A percentile compares a stretch with the other conserved stretches of the same genome.
phyloP scores from a whole-genome alignment of 2,113 vertebrate genomes.

The Buteo buteo region DNA sequence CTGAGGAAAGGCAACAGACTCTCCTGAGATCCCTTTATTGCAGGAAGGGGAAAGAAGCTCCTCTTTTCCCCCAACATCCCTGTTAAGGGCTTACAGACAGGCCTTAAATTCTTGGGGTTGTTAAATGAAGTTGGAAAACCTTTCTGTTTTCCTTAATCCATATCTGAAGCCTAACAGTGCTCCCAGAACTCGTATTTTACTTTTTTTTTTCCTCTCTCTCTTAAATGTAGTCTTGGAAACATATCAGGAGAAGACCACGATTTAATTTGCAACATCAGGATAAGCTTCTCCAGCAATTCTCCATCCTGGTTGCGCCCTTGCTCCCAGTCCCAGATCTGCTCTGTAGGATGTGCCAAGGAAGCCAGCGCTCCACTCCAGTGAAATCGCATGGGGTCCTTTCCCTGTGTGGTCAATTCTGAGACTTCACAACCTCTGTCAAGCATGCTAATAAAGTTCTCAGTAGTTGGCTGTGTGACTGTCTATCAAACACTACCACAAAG shows the following conservation, averaged over 20 bases:
- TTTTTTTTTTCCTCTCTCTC: neutral
- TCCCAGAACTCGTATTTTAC: neutral
- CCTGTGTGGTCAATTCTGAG: neutral
- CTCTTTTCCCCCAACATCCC: neutral
- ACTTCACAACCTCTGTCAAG: neutral
- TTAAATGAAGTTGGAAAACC: neutral
- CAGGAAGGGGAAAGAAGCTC: neutral
- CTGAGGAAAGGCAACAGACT: neutral
- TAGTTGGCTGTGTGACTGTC: neutral
- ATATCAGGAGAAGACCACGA: neutral
- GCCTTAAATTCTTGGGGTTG: neutral
- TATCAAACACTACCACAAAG: neutral
- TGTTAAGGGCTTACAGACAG: neutral
- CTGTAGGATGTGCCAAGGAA: neutral
- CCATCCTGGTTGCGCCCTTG: neutral
- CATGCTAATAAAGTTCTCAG: neutral
- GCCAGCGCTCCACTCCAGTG: neutral
- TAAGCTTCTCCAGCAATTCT: neutral
- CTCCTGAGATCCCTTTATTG: neutral
- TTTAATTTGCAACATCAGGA: neutral
- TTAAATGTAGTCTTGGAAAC: neutral
- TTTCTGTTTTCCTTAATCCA: neutral
- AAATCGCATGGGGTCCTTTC: neutral
- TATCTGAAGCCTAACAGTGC: neutral
- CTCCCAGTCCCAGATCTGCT: neutral